Base-by-base conservation (phyloP, 2,113 vertebrate species). In the Mormyrus iriodes region DNA sequence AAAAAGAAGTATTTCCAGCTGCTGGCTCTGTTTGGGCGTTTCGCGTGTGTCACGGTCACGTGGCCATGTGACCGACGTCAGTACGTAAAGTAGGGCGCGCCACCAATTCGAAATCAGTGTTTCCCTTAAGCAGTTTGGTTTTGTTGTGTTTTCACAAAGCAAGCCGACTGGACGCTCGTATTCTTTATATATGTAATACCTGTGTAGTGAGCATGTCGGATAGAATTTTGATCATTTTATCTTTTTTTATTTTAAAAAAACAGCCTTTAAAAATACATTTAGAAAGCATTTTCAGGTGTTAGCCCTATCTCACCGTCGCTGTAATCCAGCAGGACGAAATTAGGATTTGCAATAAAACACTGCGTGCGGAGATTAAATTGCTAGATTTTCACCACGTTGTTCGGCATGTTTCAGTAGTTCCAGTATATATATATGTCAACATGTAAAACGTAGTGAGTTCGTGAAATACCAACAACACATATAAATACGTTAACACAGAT, bases 31-130 rank as follows among this genome's bases (percentile, higher is more conserved):
- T 53, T 73, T 13, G 88, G 69, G 46, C 48, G 65, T 52, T 35
- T 19, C 44, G 12, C 10, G 17, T 88, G 19, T 24, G 46, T 49
- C 87, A 88, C 61, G 12, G 12, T 27, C 24, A n/a, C 15, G 65
- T 39, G 87, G 24, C 27, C 3, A 39, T 5, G 58, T 2, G 39
- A 21, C 13, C 2, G 46, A 88, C 88, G 65, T 76, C 73, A 82
- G 27, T 48, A 13, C 69, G 88, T 73, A 88, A 73, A n/a, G 89
- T 87, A 55, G 73, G 89, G 85, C 85, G 85, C 21, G 42, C 87
- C 13, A 73, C 61, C 35, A 1, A 51, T 19, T 88, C 4, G 49
- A 53, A 86, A 53, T 53, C 21, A 17, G 21, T 19, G 24, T 31
- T 69, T 86, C 42, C 27, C 19, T n/a, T 49, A 86, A 13, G 49